A percentile compares a stretch with the other conserved stretches of the same genome.
Evolutionary conservation across 2,113 vertebrate species (phyloP).

Genomic region (Asarcornis scutulata): DNA sequence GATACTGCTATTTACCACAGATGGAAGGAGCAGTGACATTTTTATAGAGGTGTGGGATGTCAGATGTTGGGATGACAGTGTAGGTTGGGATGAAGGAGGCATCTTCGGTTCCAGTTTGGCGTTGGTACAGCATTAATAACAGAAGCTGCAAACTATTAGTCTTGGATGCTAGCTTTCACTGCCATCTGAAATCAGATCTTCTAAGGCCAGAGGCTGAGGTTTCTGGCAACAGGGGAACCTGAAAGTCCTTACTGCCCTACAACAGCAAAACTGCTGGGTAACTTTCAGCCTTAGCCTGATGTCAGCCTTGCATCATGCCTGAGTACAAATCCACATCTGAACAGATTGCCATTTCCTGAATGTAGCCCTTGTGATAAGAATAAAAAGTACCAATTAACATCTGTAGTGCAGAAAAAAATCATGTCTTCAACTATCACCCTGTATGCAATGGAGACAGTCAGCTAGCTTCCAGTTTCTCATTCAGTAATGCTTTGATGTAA

Average conservation of each 20-base stretch:
- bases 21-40: neutral
- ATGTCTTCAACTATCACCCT: neutral
- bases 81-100: neutral
- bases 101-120: neutral
- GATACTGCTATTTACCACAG: neutral
- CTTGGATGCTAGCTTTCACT: neutral
- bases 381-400: neutral
- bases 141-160: neutral
- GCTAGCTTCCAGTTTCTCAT: neutral
- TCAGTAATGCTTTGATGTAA: neutral
- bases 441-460: neutral
- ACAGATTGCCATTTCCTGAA: neutral
- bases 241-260: neutral
- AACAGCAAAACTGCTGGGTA: neutral
- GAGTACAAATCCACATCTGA: neutral
- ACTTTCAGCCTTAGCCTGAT: neutral
- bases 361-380: neutral
- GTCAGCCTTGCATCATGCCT: neutral
- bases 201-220: neutral
- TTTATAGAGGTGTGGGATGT: neutral
- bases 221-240: neutral
- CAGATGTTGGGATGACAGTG: neutral
- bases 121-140: neutral
- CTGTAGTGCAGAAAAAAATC: neutral
- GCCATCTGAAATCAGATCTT: neutral